A percentile compares a stretch with the other conserved stretches of the same genome.
Conservation (phyloP, 2,888 invertebrate species). For the Diarsia mendica region DNA sequence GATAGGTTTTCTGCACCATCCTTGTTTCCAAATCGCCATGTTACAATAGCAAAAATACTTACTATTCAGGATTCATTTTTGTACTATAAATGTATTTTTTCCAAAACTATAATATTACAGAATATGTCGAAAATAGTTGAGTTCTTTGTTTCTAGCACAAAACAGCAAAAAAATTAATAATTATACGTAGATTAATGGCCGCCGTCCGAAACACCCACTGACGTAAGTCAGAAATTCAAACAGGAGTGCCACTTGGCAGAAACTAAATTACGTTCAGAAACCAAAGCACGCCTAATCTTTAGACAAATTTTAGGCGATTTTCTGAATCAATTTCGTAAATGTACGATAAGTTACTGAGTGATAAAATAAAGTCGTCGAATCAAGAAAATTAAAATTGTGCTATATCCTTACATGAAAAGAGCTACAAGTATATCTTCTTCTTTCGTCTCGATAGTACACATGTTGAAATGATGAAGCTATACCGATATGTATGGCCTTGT, state of each 20-base stretch:
- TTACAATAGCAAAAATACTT: constrained; percentile 89
- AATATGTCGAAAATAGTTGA: constrained; percentile 79
- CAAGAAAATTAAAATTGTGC: background rate
- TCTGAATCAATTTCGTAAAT: background rate
- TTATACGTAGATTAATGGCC: constrained; percentile 90
- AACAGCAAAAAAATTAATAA: constrained; percentile 86
- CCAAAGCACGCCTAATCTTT: constrained; percentile 54
- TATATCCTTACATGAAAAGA: background rate
- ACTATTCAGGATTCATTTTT: constrained; percentile 96
- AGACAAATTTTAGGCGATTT: background rate
- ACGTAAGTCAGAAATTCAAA: constrained; percentile 87
- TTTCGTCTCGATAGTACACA: too few relatives aligned
- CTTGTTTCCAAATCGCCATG: constrained; percentile 79
- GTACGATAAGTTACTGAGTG: background rate
- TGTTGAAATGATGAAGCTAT: too few relatives aligned
- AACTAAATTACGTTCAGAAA: constrained; percentile 82
- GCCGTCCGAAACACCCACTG: constrained; percentile 89
- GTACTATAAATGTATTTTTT: constrained; percentile 84
- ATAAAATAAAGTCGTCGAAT: background rate
- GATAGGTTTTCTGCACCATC: constrained; percentile 80
- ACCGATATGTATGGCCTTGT: too few relatives aligned
- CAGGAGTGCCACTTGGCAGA: constrained; percentile 90
- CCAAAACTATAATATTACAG: constrained; percentile 78
- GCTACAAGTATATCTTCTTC: background rate
- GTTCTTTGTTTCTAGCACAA: constrained; percentile 86